Conservation (phyloP, 1,140 invertebrate genomes). For the Pemphigus obesinymphae region DNA sequence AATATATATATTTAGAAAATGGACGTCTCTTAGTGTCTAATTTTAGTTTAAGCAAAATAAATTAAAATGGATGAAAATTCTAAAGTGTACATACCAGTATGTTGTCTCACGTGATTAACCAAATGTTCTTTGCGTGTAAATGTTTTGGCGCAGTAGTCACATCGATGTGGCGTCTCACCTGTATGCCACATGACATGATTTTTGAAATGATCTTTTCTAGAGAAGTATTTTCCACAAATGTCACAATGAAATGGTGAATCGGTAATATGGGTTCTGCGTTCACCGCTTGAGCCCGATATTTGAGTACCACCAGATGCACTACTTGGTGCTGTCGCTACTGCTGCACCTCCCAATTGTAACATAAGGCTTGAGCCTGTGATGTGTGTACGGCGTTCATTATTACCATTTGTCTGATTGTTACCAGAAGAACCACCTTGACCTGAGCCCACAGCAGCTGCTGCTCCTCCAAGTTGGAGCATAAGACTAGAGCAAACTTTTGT, state of each 20-base stretch:
- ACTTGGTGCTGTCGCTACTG: slow-evolving; percentile 32
- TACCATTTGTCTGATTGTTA: slow-evolving; percentile 37
- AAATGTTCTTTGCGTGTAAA: slow-evolving; percentile 79
- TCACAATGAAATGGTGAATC: slow-evolving; percentile 63
- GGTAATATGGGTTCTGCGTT: slow-evolving; percentile 40
- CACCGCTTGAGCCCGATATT: slow-evolving; percentile 31
- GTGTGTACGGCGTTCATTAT: slow-evolving; percentile 42
- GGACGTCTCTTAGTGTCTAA: slow-evolving; percentile 39
- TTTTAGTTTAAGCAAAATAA: slow-evolving; percentile 38
- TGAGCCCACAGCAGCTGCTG: slow-evolving; percentile 35
- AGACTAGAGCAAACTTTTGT: slow-evolving; percentile 42
- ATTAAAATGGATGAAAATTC: background rate
- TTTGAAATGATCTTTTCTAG: slow-evolving; percentile 65
- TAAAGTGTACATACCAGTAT: slow-evolving; percentile 55
- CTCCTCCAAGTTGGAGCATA: slow-evolving; percentile 42
- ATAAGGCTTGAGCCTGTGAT: slow-evolving; percentile 41
- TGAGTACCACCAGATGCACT: slow-evolving; percentile 25
- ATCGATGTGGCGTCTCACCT: slow-evolving; percentile 71
- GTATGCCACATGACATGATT: slow-evolving; percentile 65
- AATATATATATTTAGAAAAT: slow-evolving; percentile 41
- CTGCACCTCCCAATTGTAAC: slow-evolving; percentile 33
- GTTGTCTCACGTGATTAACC: slow-evolving; percentile 68
- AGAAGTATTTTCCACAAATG: slow-evolving; percentile 56
- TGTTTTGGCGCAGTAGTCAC: slow-evolving; percentile 73
- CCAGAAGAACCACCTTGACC: slow-evolving; percentile 35